Percentiles rank a stretch among this genome's conserved stretches.
Evolutionary conservation across 2,888 invertebrate species (phyloP).

Genomic region (Lottia scabra): DNA sequence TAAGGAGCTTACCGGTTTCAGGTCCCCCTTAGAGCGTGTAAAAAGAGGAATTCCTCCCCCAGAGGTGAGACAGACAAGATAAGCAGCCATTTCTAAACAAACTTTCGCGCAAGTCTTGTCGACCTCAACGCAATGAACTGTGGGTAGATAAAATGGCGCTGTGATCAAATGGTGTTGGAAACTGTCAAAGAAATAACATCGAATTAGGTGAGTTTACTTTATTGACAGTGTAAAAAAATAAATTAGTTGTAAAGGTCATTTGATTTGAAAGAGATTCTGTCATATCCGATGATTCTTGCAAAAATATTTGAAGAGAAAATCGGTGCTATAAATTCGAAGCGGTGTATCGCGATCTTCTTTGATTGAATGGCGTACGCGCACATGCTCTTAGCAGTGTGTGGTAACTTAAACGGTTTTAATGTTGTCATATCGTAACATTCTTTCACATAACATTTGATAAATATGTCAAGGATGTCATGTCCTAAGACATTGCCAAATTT

Average conservation of each 20-base stretch:
- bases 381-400: not conserved
- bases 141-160: conserved; percentile 48
- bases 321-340: no score
- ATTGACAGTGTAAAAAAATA: not conserved
- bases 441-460: not conserved
- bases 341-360: no score
- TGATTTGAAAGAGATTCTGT: no score
- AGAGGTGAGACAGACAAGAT: conserved; percentile 85
- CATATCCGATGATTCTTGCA: no score
- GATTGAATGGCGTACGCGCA: not conserved
- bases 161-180: conserved; percentile 34
- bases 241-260: no score
- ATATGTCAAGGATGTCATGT: not conserved
- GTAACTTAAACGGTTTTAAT: not conserved
- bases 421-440: not conserved
- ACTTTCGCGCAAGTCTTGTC: conserved; percentile 39
- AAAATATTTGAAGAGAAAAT: no score
- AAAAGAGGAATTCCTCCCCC: conserved; percentile 91
- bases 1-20: conserved; percentile 72
- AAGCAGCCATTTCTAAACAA: conserved; percentile 77
- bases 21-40: conserved; percentile 84
- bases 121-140: conserved; percentile 23
- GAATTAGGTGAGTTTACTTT: conserved; percentile 22
- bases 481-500: no score
- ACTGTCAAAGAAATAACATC: conserved; percentile 36